Evolutionary conservation across 2,888 invertebrate genomes (phyloP).

Genomic region (Stegophylla sp.): DNA sequence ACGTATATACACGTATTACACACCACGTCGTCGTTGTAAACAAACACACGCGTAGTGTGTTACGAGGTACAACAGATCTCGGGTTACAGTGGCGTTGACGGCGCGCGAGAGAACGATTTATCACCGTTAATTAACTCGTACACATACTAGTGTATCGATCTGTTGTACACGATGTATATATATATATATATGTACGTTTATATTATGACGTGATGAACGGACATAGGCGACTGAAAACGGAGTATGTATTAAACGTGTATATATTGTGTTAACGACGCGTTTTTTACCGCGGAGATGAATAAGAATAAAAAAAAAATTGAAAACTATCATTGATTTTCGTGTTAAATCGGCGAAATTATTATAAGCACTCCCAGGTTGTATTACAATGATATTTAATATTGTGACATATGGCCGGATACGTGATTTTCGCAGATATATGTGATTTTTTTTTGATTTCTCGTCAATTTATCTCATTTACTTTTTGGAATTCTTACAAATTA

Average conservation of each 20-base stretch:
- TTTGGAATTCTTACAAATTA: too few species aligned
- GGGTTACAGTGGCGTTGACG: slow-evolving; percentile 6
- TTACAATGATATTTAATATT: too few species aligned
- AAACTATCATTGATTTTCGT: background rate
- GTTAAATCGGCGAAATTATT: too few species aligned
- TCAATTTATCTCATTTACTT: too few species aligned
- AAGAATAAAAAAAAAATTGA: background rate
- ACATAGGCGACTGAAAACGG: too few species aligned
- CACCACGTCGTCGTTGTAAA: background rate
- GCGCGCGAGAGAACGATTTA: slow-evolving; percentile 38
- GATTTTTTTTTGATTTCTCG: too few species aligned
- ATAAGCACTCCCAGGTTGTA: too few species aligned
- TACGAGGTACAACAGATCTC: too few species aligned
- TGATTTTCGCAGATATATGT: too few species aligned
- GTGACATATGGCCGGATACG: too few species aligned
- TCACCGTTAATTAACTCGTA: slow-evolving; percentile 52
- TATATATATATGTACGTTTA: background rate
- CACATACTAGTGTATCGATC: slow-evolving; percentile 25
- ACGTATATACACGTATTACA: too few species aligned
- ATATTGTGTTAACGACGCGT: background rate
- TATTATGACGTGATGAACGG: too few species aligned
- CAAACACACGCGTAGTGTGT: background rate
- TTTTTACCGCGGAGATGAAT: background rate
- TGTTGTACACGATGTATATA: background rate
- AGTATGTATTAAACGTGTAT: background rate